Evolutionary conservation across 1,140 invertebrate species (phyloP).

Genomic region (Gryllus bimaculatus): DNA sequence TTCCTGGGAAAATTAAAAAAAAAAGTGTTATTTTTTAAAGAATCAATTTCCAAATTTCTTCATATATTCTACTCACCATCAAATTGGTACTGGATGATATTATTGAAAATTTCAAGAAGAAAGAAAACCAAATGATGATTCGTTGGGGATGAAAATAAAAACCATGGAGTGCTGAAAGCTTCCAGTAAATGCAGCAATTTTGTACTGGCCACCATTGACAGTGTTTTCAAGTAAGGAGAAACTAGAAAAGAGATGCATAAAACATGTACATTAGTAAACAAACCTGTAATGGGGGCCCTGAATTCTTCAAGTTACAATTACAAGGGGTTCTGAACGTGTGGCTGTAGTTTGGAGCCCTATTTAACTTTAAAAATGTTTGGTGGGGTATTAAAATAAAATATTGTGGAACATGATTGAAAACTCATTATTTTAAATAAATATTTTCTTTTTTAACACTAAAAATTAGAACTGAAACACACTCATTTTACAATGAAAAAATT

Average conservation of each 20-base stretch:
- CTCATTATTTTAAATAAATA: too few species aligned
- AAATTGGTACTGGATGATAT: slow-evolving; percentile 99
- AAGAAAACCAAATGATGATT: slow-evolving; percentile 99
- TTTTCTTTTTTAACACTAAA: too few species aligned
- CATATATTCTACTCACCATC: slow-evolving; percentile 60
- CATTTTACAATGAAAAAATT: too few species aligned
- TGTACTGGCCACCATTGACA: slow-evolving; percentile 97
- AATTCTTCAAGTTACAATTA: not conserved
- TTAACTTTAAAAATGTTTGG: too few species aligned
- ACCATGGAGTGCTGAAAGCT: slow-evolving; percentile 98
- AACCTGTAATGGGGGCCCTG: not conserved
- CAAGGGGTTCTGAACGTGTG: too few species aligned
- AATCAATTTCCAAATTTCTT: slow-evolving; percentile 16
- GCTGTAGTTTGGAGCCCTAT: too few species aligned
- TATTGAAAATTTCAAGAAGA: slow-evolving; percentile 97
- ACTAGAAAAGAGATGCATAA: slow-evolving; percentile 44
- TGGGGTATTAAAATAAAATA: too few species aligned
- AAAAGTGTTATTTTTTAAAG: slow-evolving; percentile 16
- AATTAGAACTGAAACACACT: too few species aligned
- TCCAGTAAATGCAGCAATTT: slow-evolving; percentile 96
- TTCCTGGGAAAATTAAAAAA: slow-evolving; percentile 47
- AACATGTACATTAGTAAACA: not conserved
- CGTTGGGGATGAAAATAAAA: slow-evolving; percentile 88
- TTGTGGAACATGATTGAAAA: too few species aligned
- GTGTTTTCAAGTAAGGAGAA: slow-evolving; percentile 96